Evolutionary conservation across 2,888 invertebrate species (phyloP).

Genomic region (Morpho deidamia): DNA sequence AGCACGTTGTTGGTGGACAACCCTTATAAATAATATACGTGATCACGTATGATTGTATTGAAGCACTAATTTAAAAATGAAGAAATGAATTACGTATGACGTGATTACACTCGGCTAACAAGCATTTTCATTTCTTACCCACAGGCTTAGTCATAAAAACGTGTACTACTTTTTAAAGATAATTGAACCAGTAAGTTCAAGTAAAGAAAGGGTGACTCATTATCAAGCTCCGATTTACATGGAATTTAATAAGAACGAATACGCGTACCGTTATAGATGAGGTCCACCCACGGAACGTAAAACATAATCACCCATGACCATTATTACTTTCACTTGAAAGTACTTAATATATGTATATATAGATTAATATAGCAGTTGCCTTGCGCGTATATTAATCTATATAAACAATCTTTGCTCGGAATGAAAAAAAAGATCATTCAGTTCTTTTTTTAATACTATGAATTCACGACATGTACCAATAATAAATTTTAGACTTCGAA

Average conservation of each 20-base stretch:
- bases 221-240: not conserved
- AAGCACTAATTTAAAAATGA: too few relatives aligned
- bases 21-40: too few relatives aligned
- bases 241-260: constrained; percentile 1
- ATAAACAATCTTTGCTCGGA: too few relatives aligned
- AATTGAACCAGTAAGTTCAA: not conserved
- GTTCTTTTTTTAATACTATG: too few relatives aligned
- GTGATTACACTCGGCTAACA: too few relatives aligned
- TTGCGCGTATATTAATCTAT: too few relatives aligned
- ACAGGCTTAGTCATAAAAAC: constrained; percentile 1
- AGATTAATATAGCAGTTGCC: not conserved
- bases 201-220: constrained; percentile 11
- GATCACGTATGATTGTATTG: too few relatives aligned
- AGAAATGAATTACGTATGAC: too few relatives aligned
- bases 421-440: too few relatives aligned
- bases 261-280: constrained; percentile 10
- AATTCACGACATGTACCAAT: too few relatives aligned
- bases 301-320: not conserved
- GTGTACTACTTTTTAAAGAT: not conserved
- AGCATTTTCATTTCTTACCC: not conserved
- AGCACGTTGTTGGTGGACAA: too few relatives aligned
- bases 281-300: constrained; percentile 10
- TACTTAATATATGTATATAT: not conserved
- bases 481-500: too few relatives aligned
- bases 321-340: constrained; percentile 1